These are phyloP conservation scores for Antedon mediterranea DNA, from an alignment of 53 echinoderm and acorn worm species.

Conservation along the genomic window DNA sequence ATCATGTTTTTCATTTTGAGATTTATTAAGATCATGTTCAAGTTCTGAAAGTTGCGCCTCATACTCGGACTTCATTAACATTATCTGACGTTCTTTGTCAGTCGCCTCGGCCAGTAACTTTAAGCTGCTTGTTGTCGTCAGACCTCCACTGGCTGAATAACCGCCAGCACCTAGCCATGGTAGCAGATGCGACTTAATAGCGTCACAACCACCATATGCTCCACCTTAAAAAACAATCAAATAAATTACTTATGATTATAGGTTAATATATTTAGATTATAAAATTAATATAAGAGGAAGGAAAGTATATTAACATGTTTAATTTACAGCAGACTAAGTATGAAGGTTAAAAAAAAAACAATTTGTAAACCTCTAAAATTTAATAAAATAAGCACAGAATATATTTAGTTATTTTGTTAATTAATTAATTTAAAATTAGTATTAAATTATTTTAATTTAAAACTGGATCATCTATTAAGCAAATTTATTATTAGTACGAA, in stretches of 20 bases:
- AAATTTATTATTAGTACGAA: no score
- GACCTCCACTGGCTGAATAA: constrained; percentile 18
- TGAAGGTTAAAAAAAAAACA: no score
- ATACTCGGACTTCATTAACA: constrained; percentile 39
- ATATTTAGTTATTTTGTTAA: no score
- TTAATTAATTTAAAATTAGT: no score
- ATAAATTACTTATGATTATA: background rate
- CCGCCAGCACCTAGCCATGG: constrained; percentile 74
- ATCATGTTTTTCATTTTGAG: constrained; percentile 38
- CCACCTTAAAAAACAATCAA: constrained; percentile 30
- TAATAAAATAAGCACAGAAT: no score
- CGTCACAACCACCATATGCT: constrained; percentile 76
- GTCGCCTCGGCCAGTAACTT: constrained; percentile 84
- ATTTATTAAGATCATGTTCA: constrained; percentile 68
- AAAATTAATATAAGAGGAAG: background rate
- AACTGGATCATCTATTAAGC: no score
- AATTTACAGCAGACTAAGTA: no score
- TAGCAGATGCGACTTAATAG: constrained; percentile 70
- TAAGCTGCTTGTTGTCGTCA: constrained; percentile 54
- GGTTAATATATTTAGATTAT: background rate
- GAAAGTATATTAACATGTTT: no score
- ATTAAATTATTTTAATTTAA: no score
- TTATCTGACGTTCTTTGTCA: constrained; percentile 62
- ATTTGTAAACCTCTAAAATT: no score
- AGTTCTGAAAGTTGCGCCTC: constrained; percentile 60